Base-by-base conservation (phyloP, 2,797 vertebrate genomes). In the Poliocrania exsul region DNA sequence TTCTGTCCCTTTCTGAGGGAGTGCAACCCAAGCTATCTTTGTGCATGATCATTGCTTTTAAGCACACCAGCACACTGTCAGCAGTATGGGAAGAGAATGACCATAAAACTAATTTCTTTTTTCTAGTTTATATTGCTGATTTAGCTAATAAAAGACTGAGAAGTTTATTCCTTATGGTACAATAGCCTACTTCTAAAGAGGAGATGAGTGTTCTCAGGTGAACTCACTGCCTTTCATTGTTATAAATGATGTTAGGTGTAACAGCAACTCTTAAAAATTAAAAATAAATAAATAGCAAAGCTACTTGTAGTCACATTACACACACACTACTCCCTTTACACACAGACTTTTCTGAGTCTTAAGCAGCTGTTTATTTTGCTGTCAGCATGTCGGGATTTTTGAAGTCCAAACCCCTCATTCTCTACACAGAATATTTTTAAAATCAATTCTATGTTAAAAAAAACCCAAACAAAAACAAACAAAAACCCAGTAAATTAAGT, bases 1-100 rank as follows among this genome's bases (percentile, higher is more conserved):
- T 57, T 69, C 71, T 84, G 40, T 66, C 91, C 91, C 74, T 93
- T 95, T 91, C 90, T 90, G 90, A 85, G 72, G 21, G 24, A 73
- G 23, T 28, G 40, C 49, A 91, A 29, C n/a, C 62, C 74, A 67
- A 38, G 54, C 65, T 80, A 81, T 60, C 31, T 75, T 93, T 86
- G 66, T 60, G 37, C 18, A 84, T 86, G 66, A 60, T 11, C 7
- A 20, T 81, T 96, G 90, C 49, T 85, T 66, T 53, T 60, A 77
- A 77, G 33, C 29, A 21, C 25, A 42, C 5, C 28, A 54, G 17
- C 10, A 31, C 6, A 5, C n/a, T 81, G 15, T 73, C 40, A 73
- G 57, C 19, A 73, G 15, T 38, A 40, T 3, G 67, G 64, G 56
- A 64, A 88, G 37, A 47, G 60, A 91, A 79, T 31, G 3, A 28